These are phyloP conservation scores for Chrysolina oricalcia DNA, from an alignment of 2,888 invertebrate species.

Conservation along the genomic window DNA sequence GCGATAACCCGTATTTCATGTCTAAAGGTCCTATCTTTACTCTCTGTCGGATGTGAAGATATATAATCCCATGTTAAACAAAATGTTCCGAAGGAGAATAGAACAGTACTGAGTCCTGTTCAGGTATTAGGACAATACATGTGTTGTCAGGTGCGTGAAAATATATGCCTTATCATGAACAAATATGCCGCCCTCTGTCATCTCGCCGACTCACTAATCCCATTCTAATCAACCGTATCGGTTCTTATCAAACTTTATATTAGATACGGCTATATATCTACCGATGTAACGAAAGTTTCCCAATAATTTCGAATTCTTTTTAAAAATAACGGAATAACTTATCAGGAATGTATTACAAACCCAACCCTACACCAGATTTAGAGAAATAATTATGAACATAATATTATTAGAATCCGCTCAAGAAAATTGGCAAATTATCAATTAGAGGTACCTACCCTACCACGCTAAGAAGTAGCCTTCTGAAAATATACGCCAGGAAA, in stretches of 20 bases:
- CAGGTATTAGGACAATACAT: constrained; percentile 64
- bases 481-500: too few species aligned
- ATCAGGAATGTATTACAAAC: neutral
- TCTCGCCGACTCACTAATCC: constrained; percentile 68
- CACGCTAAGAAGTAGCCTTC: too few species aligned
- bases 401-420: too few species aligned
- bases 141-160: constrained; percentile 69
- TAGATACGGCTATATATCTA: constrained; percentile 30
- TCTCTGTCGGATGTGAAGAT: constrained; percentile 60
- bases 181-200: constrained; percentile 68
- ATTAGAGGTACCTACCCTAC: too few species aligned
- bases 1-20: constrained; percentile 35
- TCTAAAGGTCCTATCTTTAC: constrained; percentile 39
- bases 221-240: constrained; percentile 63
- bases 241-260: constrained; percentile 57
- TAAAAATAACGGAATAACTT: neutral
- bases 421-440: too few species aligned
- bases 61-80: constrained; percentile 61
- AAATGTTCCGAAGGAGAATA: constrained; percentile 47
- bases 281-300: constrained; percentile 22
- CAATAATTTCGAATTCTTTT: neutral
- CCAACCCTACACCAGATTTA: too few species aligned
- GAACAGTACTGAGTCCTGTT: constrained; percentile 58
- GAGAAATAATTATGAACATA: neutral
- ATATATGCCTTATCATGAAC: constrained; percentile 63